Percentiles rank a stretch among this genome's conserved stretches.
phyloP scores from a whole-genome alignment of 2,113 vertebrate species.

The Hepsetus odoe region DNA sequence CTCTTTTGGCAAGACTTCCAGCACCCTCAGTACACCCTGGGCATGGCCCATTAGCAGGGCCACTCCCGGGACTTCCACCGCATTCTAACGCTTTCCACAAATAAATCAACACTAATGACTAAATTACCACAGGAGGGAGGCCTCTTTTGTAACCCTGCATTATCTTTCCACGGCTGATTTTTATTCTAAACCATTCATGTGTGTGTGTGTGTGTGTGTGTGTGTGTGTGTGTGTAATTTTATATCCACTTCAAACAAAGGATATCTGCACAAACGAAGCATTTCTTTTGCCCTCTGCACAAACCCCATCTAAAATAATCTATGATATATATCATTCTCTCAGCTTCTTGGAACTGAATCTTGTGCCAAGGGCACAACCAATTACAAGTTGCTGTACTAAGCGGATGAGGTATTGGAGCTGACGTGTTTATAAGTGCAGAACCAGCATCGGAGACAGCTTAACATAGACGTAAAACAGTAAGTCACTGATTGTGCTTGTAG shows the following conservation, averaged over 20 bases:
- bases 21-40: slow-evolving; percentile 63
- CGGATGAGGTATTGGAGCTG: slow-evolving; percentile 56
- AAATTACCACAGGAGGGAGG: slow-evolving; percentile 58
- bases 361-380: background rate
- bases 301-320: background rate
- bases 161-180: slow-evolving; percentile 48
- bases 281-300: background rate
- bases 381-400: slow-evolving; percentile 16
- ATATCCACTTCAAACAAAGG: slow-evolving; percentile 8
- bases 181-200: slow-evolving; percentile 22
- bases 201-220: background rate
- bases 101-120: slow-evolving; percentile 68
- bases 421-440: slow-evolving; percentile 67
- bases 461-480: slow-evolving; percentile 62
- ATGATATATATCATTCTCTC: background rate
- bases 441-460: slow-evolving; percentile 57
- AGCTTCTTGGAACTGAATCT: background rate
- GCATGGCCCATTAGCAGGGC: slow-evolving; percentile 69
- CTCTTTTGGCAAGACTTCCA: slow-evolving; percentile 57
- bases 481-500: slow-evolving; percentile 60
- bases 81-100: slow-evolving; percentile 62
- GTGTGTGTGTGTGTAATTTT: background rate
- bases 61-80: slow-evolving; percentile 62
- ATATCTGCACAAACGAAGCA: background rate
- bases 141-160: slow-evolving; percentile 47